Percentiles rank a stretch among this genome's conserved stretches.
phyloP scores from a whole-genome alignment of 2,113 vertebrate genomes.

The Engystomops pustulosus region DNA sequence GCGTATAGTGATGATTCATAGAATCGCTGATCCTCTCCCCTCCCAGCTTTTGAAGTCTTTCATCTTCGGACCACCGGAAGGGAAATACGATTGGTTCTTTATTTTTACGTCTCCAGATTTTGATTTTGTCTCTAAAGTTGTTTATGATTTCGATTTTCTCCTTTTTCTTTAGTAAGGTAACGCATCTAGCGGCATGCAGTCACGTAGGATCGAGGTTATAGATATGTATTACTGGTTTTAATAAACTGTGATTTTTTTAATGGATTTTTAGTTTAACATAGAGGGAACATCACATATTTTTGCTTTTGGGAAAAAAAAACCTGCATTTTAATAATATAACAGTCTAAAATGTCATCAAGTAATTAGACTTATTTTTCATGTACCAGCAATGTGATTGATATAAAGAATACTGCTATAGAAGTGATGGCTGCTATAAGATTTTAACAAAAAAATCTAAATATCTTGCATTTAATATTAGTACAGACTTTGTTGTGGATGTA shows the following conservation, averaged over 20 bases:
- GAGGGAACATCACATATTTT: too few species aligned
- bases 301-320: too few species aligned
- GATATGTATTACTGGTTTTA: background rate
- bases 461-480: background rate
- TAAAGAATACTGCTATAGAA: background rate
- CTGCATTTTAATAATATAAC: too few species aligned
- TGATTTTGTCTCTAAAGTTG: slow-evolving; percentile 22
- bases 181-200: background rate
- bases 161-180: too few species aligned
- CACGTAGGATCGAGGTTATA: too few species aligned
- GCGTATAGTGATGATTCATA: slow-evolving; percentile 41
- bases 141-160: slow-evolving; percentile 13
- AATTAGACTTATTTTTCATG: background rate
- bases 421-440: background rate
- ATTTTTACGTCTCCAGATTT: slow-evolving; percentile 1
- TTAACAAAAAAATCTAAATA: too few species aligned
- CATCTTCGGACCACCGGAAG: slow-evolving; percentile 52
- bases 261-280: too few species aligned
- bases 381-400: background rate
- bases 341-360: too few species aligned
- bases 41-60: slow-evolving; percentile 43
- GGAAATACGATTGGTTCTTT: slow-evolving; percentile 37
- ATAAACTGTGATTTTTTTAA: background rate
- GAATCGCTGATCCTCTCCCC: slow-evolving; percentile 24
- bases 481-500: too few species aligned